Base-by-base conservation (phyloP, 2,797 vertebrate genomes). In the Pipistrellus nathusii region DNA sequence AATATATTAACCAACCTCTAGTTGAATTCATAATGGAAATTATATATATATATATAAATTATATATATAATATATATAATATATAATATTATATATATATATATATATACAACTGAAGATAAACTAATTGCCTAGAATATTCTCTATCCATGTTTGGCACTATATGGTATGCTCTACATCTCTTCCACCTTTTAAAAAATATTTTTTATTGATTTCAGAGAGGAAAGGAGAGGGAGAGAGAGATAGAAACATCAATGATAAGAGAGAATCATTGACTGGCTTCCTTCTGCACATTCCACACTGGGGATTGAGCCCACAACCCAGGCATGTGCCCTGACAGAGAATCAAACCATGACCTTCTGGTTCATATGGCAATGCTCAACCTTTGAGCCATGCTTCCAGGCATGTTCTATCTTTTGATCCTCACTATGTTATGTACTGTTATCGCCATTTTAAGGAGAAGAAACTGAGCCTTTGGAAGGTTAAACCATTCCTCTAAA, bases 81-180 rank as follows among this genome's bases (percentile, higher is more conserved):
- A 55, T 30, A 81, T n/a, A 21, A n/a, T n/a, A n/a, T n/a, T 53
- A 53, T 48, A 51, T 30, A 81, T n/a, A 23, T 10, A 57, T 11
- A 57, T 5, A 53, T 18, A 53, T 7, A 53, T 5, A 57, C 55
- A 93, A 91, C n/a, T 94, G 73, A 93, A 93, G 81, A 68, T 81
- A 30, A 81, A 84, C 53, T 84, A 88, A 90, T 62, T 71, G 35
- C 72, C 69, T 83, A 41, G 46, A 72, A 66, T 87, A 20, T 51
- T 89, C 71, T 91, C 81, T 27, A 69, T 55, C 10, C 66, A 62
- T 15, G 11, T 88, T 88, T 91, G 72, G 57, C 27, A 59, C 14
- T n/a, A 10, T 1, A 15, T 59, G 20, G 41, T 18, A 48, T 1
- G 12, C 11, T 48, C 68, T 46, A 77, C 12, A 51, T 2, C 30